Percentiles rank a stretch among this genome's conserved stretches.
Evolutionary conservation across 2,113 vertebrate genomes (phyloP).

Genomic region (Tylochromis polylepis): DNA sequence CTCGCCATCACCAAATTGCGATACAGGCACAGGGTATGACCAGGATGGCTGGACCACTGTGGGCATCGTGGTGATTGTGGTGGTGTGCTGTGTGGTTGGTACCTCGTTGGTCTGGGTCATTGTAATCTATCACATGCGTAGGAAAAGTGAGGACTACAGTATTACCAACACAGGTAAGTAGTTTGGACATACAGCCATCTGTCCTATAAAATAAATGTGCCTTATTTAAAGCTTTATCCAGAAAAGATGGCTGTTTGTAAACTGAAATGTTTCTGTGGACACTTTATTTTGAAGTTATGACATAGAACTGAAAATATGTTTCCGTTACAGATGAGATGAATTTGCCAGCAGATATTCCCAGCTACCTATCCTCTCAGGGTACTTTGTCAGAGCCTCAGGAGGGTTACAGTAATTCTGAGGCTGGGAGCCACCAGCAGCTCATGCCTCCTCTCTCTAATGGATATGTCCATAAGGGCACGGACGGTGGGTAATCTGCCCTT

Average conservation of each 20-base stretch:
- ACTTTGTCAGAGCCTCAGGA: slow-evolving; percentile 94
- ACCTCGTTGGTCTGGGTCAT: slow-evolving; percentile 98
- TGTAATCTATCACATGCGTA: slow-evolving; percentile 97
- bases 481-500: slow-evolving; percentile 68
- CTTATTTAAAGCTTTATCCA: not conserved
- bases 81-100: slow-evolving; percentile 98
- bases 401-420: slow-evolving; percentile 93
- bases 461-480: slow-evolving; percentile 83
- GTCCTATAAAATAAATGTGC: not conserved
- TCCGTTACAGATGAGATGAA: slow-evolving; percentile 88
- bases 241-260: not conserved
- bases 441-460: slow-evolving; percentile 85
- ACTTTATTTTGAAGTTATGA: not conserved
- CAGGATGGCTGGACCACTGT: slow-evolving; percentile 93
- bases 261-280: not conserved
- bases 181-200: not conserved
- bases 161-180: slow-evolving; percentile 92
- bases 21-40: slow-evolving; percentile 70
- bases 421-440: slow-evolving; percentile 95
- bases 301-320: not conserved
- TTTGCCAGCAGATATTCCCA: slow-evolving; percentile 93
- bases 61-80: slow-evolving; percentile 95
- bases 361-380: slow-evolving; percentile 95
- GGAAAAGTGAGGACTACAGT: slow-evolving; percentile 92
- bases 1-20: slow-evolving; percentile 87